These are phyloP conservation scores for Aphis craccivora DNA, from an alignment of 1,140 invertebrate species.

Conservation along the genomic window DNA sequence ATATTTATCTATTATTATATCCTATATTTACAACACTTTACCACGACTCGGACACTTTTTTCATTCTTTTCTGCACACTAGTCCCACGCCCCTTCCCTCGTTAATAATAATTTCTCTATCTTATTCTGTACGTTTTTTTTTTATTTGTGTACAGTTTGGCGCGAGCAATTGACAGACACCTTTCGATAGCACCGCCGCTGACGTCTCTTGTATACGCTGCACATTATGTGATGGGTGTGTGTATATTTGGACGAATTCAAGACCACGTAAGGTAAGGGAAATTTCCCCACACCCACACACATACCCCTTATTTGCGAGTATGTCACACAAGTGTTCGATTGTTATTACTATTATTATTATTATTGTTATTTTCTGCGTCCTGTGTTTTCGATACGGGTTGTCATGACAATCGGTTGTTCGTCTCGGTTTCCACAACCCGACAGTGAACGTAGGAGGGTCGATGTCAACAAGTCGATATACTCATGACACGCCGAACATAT, in stretches of 20 bases:
- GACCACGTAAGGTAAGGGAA: neutral
- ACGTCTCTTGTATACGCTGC: neutral
- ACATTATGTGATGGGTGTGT: neutral
- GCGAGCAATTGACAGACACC: neutral
- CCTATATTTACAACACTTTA: neutral
- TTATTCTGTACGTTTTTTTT: neutral
- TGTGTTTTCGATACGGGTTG: constrained; percentile 40
- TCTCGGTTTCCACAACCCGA: neutral
- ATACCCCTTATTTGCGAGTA: neutral
- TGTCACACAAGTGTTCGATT: constrained; percentile 18
- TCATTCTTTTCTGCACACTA: neutral
- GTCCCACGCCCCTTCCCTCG: neutral
- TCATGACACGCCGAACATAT: neutral
- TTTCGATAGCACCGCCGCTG: neutral
- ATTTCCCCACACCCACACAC: neutral
- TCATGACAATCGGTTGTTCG: constrained; percentile 43
- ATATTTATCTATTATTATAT: too few relatives aligned
- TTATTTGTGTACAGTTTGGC: neutral
- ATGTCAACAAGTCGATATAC: constrained; percentile 40
- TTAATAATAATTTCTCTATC: neutral
- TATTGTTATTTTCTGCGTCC: neutral
- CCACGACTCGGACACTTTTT: neutral
- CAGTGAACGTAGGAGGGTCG: neutral
- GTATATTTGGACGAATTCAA: neutral
- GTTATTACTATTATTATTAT: constrained; percentile 27